phyloP scores from a whole-genome alignment of 30 jellyfish, hydroid and myxozoan species.

The Hydractinia symbiolongicarpus region DNA sequence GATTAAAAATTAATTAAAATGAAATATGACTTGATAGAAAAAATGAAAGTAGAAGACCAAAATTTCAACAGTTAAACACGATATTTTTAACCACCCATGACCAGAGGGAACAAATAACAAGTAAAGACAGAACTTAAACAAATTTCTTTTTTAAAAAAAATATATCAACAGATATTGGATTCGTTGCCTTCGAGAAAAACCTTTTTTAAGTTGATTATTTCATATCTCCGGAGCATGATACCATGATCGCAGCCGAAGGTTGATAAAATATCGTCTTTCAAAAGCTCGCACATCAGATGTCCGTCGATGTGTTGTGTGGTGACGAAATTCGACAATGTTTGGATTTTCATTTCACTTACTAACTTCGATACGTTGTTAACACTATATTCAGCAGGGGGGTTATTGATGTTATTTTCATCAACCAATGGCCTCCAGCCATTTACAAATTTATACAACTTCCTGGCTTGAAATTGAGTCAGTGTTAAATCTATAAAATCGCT shows the following conservation, averaged over 20 bases:
- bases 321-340: neutral
- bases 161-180: no score
- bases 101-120: no score
- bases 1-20: no score
- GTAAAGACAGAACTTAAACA: no score
- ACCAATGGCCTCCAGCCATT: conserved; percentile 76
- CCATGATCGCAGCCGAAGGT: neutral
- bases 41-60: no score
- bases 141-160: no score
- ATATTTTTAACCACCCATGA: no score
- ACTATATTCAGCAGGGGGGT: neutral
- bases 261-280: neutral
- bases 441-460: conserved; percentile 68
- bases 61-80: no score
- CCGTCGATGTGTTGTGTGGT: neutral
- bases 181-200: neutral
- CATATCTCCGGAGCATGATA: neutral
- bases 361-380: neutral
- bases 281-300: neutral
- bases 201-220: neutral
- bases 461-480: conserved; percentile 63
- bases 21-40: no score
- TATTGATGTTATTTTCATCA: neutral
- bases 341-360: neutral
- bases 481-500: conserved; percentile 68